phyloP scores from a whole-genome alignment of 2,113 vertebrate genomes.

The Salminus brasiliensis region DNA sequence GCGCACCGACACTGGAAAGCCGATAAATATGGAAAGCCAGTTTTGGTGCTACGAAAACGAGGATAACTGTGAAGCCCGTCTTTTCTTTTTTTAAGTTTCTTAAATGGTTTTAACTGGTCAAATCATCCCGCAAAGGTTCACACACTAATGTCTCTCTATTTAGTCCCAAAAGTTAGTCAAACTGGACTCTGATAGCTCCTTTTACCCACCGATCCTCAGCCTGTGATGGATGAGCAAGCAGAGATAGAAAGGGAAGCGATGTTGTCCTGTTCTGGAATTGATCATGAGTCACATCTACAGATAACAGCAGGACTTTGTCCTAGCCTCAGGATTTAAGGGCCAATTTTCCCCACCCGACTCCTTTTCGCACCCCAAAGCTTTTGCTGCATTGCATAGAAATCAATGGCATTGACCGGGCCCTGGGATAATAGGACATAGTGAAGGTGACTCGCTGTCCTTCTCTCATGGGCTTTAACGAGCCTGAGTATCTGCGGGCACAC shows the following conservation, averaged over 20 bases:
- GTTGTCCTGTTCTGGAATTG: neutral
- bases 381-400: slow-evolving; percentile 2
- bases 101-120: neutral
- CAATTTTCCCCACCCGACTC: neutral
- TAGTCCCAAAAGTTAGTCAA: neutral
- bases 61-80: neutral
- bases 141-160: neutral
- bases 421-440: neutral
- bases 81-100: no score
- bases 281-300: neutral
- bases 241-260: neutral
- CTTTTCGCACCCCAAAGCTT: slow-evolving; percentile 2
- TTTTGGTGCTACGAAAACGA: neutral
- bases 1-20: neutral
- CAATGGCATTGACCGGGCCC: neutral
- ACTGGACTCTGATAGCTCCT: neutral
- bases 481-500: neutral
- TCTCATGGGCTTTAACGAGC: neutral
- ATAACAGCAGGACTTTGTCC: neutral
- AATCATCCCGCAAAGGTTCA: neutral
- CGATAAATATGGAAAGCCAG: neutral
- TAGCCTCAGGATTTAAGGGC: neutral
- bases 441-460: neutral
- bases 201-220: neutral
- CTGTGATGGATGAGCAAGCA: neutral